phyloP scores from a whole-genome alignment of 2,113 vertebrate species.

The Nothoprocta pentlandii region DNA sequence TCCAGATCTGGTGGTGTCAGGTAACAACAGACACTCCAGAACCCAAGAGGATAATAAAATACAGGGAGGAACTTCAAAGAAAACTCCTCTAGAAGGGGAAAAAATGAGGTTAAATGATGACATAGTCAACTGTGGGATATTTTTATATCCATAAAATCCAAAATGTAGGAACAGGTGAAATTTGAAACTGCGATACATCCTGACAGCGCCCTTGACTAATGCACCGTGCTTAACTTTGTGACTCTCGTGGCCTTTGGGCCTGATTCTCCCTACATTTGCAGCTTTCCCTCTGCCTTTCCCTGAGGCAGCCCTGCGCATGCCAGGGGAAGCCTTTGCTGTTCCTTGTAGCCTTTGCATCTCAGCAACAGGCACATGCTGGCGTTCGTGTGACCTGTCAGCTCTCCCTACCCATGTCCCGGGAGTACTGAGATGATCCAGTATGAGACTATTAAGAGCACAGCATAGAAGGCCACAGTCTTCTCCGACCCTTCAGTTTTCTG shows the following conservation, averaged over 20 bases:
- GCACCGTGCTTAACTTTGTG: neutral
- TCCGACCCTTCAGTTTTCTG: neutral
- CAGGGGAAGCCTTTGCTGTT: neutral
- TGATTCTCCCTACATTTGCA: neutral
- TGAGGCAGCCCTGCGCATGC: rapidly evolving
- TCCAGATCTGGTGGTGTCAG: constrained; percentile 72
- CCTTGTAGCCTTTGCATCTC: neutral
- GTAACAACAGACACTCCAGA: constrained; percentile 69
- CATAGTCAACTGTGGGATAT: constrained; percentile 38
- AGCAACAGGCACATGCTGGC: rapidly evolving
- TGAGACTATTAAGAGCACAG: neutral
- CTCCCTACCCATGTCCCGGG: neutral
- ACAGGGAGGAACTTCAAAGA: constrained; percentile 72
- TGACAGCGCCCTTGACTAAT: neutral
- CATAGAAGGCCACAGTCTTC: neutral
- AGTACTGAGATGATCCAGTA: rapidly evolving
- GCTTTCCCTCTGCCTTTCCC: neutral
- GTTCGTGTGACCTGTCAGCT: neutral
- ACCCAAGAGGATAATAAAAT: constrained; percentile 68
- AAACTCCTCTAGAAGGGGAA: constrained; percentile 19
- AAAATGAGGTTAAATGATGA: constrained; percentile 54
- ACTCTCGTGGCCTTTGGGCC: neutral
- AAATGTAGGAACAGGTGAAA: constrained; percentile 69
- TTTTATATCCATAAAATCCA: constrained; percentile 59
- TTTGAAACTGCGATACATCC: neutral